phyloP scores from a whole-genome alignment of 35 echinoderm and acorn worm species.

The Apostichopus californicus region DNA sequence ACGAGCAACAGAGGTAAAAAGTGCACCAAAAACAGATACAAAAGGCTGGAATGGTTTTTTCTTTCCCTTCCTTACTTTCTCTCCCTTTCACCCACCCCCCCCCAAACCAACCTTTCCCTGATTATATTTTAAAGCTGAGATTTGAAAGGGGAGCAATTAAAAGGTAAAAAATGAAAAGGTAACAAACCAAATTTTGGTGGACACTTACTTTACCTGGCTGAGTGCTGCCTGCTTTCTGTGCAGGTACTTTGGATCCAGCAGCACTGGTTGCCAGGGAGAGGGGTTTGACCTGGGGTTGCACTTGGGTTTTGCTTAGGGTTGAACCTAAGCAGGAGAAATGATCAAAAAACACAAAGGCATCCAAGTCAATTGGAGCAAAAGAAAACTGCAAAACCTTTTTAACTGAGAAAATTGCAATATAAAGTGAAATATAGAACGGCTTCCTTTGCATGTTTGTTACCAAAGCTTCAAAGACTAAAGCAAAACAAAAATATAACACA shows the following conservation, averaged over 20 bases:
- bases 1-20: too few relatives aligned
- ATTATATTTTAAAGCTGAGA: too few relatives aligned
- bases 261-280: constrained; percentile 33
- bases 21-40: too few relatives aligned
- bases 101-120: too few relatives aligned
- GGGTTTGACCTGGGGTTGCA: constrained; percentile 38
- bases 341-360: constrained; percentile 3
- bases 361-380: neutral
- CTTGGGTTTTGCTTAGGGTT: constrained; percentile 47
- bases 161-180: neutral
- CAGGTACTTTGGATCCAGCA: constrained; percentile 35
- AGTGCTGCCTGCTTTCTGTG: constrained; percentile 37
- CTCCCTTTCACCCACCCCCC: too few relatives aligned
- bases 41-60: too few relatives aligned
- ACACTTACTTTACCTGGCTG: constrained; percentile 45
- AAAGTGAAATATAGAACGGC: too few relatives aligned
- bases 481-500: too few relatives aligned
- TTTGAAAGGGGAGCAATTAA: neutral
- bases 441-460: too few relatives aligned
- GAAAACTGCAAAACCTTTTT: neutral
- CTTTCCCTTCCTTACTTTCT: too few relatives aligned
- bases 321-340: constrained; percentile 43
- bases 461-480: too few relatives aligned
- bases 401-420: neutral
- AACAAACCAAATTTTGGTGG: neutral